Conservation (phyloP, 2,888 invertebrate genomes). For the Strigamia crassipes region DNA sequence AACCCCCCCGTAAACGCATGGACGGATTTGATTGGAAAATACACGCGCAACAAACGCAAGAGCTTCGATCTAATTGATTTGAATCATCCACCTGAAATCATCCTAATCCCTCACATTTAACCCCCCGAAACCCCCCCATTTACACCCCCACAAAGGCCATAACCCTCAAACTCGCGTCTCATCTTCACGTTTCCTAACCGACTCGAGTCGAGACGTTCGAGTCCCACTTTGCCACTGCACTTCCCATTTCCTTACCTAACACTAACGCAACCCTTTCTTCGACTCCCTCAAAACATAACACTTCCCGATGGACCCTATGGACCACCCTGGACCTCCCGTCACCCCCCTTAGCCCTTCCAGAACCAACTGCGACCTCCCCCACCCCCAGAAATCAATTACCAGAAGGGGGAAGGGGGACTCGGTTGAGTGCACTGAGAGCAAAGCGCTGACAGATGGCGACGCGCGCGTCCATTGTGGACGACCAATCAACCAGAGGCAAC, state of each 20-base stretch:
- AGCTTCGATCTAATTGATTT: conserved; percentile 16
- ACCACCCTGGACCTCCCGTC: not conserved
- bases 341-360: not conserved
- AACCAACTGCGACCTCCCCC: not conserved
- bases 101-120: conserved; percentile 21
- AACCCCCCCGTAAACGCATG: not conserved
- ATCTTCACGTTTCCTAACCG: not conserved
- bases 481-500: conserved; percentile 16
- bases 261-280: not conserved
- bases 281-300: not conserved
- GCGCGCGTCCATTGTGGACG: conserved; percentile 16
- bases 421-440: conserved; percentile 21
- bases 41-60: not conserved
- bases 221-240: not conserved
- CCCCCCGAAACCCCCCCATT: not conserved
- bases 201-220: not conserved
- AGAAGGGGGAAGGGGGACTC: not conserved
- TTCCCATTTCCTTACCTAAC: not conserved
- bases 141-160: not conserved
- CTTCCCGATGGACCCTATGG: not conserved
- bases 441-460: conserved; percentile 21
- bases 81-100: conserved; percentile 21
- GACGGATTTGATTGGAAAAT: conserved; percentile 2
- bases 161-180: not conserved
- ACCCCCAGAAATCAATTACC: conserved; percentile 10